phyloP scores from a whole-genome alignment of 35 echinoderm and acorn worm species.

The Lytechinus pictus region DNA sequence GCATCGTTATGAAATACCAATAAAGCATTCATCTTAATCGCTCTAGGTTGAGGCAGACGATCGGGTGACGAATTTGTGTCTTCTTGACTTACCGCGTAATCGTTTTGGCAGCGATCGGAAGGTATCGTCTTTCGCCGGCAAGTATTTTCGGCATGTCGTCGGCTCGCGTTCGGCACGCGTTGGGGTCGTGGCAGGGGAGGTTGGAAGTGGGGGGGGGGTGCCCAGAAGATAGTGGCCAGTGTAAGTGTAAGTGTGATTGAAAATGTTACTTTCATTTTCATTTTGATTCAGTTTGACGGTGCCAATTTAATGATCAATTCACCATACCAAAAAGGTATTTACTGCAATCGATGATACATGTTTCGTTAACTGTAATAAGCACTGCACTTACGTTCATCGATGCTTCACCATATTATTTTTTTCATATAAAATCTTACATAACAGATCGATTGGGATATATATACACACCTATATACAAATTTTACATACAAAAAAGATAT shows the following conservation, averaged over 20 bases:
- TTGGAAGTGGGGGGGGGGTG: no score
- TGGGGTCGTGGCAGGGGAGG: neutral
- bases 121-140: neutral
- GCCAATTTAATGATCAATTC: neutral
- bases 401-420: no score
- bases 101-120: neutral
- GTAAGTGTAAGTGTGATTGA: neutral
- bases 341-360: no score
- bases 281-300: neutral
- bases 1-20: neutral
- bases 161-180: neutral
- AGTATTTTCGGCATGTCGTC: conserved; percentile 9
- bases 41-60: neutral
- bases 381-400: no score
- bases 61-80: neutral
- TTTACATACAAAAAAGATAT: no score
- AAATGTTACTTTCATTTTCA: neutral
- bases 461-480: no score
- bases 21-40: conserved; percentile 12
- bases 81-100: neutral
- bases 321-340: no score
- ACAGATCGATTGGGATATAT: no score
- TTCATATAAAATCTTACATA: no score
- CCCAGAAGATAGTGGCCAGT: neutral
- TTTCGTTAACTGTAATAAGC: no score